These are phyloP conservation scores for Epistrophe eligans DNA, from an alignment of 2,888 invertebrate species.

Conservation along the genomic window DNA sequence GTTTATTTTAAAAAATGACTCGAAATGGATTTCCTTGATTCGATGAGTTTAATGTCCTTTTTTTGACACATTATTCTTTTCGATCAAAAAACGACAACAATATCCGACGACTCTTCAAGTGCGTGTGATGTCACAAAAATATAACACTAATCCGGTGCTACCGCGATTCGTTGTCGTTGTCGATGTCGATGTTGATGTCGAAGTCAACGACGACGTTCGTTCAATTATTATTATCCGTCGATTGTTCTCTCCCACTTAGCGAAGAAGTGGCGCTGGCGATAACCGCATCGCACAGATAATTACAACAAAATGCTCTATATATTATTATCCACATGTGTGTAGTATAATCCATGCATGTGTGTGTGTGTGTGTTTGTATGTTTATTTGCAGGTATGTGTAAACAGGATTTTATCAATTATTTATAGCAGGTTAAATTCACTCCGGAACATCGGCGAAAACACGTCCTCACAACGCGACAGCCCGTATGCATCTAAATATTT, in stretches of 20 bases:
- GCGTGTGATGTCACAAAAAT: constrained; percentile 72
- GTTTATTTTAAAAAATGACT: constrained; percentile 6
- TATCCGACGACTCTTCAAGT: constrained; percentile 65
- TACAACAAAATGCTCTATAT: constrained; percentile 74
- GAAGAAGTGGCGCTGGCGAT: constrained; percentile 66
- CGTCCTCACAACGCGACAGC: constrained; percentile 84
- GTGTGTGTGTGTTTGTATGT: constrained; percentile 45
- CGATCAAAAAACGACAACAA: constrained; percentile 43
- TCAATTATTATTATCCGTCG: constrained; percentile 75
- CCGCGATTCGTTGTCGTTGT: constrained; percentile 59
- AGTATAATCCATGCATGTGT: constrained; percentile 51
- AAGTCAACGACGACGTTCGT: constrained; percentile 34
- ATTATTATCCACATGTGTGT: constrained; percentile 72
- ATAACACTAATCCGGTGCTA: constrained; percentile 75
- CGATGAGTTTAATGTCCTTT: constrained; percentile 33
- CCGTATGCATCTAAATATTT: constrained; percentile 84
- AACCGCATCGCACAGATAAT: constrained; percentile 76
- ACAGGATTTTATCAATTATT: constrained; percentile 76
- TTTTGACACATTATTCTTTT: constrained; percentile 40
- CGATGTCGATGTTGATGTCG: background rate
- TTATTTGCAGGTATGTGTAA: constrained; percentile 69
- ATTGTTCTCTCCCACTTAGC: constrained; percentile 72
- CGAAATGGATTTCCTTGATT: background rate
- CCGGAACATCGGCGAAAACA: constrained; percentile 78
- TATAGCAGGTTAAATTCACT: constrained; percentile 76